Evolutionary conservation across 2,888 invertebrate species (phyloP).

Genomic region (Drosophila engyochracea): DNA sequence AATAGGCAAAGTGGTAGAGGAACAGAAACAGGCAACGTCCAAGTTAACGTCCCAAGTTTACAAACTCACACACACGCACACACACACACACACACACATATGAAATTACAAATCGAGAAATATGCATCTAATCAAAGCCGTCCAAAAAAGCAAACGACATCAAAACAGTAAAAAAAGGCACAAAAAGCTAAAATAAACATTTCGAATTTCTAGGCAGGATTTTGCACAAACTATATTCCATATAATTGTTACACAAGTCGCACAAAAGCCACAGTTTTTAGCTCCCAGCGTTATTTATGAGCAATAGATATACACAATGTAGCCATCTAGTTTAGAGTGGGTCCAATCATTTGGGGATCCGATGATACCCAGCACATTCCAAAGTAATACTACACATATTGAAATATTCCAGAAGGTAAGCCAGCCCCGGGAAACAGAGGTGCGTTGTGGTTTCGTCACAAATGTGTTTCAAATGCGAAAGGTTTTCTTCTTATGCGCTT

Average conservation of each 20-base stretch:
- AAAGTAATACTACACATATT: constrained; percentile 36
- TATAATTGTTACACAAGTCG: constrained; percentile 57
- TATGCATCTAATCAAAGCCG: constrained; percentile 68
- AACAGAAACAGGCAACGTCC: constrained; percentile 29
- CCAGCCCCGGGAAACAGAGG: constrained; percentile 28
- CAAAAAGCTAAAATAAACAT: constrained; percentile 9
- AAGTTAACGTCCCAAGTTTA: constrained; percentile 68
- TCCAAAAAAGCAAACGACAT: constrained; percentile 62
- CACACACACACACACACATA: constrained; percentile 2
- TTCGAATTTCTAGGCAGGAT: constrained; percentile 80
- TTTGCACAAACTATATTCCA: constrained; percentile 46
- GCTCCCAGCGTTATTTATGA: constrained; percentile 47
- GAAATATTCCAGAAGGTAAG: constrained; percentile 33
- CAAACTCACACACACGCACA: constrained; percentile 30
- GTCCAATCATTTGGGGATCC: constrained; percentile 47
- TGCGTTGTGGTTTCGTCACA: constrained; percentile 51
- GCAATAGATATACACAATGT: constrained; percentile 47
- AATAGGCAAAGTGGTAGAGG: constrained; percentile 68
- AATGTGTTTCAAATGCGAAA: constrained; percentile 57
- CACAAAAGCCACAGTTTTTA: constrained; percentile 23
- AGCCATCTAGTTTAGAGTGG: constrained; percentile 59
- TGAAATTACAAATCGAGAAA: constrained; percentile 60
- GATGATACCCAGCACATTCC: constrained; percentile 56
- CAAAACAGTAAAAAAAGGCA: constrained; percentile 25
- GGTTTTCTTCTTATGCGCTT: constrained; percentile 39